Evolutionary conservation across 2,797 vertebrate species (phyloP).

Genomic region (Pseudochirops cupreus): DNA sequence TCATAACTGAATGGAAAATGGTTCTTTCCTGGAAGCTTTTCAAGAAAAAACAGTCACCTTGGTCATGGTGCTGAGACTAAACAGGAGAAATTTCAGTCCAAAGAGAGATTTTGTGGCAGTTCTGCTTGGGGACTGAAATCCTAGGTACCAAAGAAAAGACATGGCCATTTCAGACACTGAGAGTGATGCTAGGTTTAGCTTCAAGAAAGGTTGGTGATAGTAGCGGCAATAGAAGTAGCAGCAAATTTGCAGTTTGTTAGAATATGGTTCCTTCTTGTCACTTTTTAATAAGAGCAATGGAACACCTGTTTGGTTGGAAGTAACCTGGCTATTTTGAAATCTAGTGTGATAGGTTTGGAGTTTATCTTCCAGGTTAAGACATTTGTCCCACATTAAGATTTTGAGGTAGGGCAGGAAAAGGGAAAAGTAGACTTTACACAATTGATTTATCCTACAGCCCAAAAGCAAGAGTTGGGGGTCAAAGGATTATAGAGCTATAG

Average conservation of each 20-base stretch:
- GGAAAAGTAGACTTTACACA: conserved; percentile 43
- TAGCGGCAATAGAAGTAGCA: neutral
- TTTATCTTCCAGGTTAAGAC: conserved; percentile 20
- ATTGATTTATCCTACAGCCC: conserved; percentile 14
- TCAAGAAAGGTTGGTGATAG: neutral
- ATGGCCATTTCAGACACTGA: neutral
- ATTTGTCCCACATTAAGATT: conserved; percentile 49
- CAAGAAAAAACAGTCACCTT: conserved; percentile 29
- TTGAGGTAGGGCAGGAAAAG: conserved; percentile 32
- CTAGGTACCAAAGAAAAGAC: neutral
- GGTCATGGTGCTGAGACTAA: neutral
- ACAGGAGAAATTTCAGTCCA: neutral
- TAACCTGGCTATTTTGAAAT: neutral
- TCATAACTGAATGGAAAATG: neutral
- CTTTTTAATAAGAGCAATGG: conserved; percentile 19
- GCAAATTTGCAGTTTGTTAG: conserved; percentile 6
- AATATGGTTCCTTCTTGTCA: neutral
- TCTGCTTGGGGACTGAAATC: neutral
- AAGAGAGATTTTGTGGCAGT: conserved; percentile 1
- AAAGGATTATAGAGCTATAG: neutral
- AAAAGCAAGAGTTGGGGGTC: neutral
- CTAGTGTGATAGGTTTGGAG: neutral
- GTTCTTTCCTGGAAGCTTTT: conserved; percentile 11
- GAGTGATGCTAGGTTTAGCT: neutral
- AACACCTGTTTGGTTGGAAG: neutral